phyloP scores from a whole-genome alignment of 2,113 vertebrate genomes.

The Orcinus orca region DNA sequence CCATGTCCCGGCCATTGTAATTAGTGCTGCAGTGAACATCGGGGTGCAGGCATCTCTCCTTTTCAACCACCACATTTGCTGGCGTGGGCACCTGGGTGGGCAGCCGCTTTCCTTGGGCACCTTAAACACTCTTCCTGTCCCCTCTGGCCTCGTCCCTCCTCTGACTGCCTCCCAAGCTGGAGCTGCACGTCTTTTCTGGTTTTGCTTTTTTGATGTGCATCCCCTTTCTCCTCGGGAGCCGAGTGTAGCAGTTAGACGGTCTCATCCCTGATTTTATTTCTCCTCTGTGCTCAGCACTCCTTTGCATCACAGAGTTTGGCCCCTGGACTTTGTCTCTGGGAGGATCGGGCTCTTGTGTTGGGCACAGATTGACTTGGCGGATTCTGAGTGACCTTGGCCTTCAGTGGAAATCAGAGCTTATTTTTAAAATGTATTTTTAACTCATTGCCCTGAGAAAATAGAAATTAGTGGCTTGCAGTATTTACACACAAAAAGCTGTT shows the following conservation, averaged over 20 bases:
- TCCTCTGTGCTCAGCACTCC: neutral
- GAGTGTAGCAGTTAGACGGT: neutral
- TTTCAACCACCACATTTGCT: rapidly evolving
- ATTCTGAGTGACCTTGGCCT: neutral
- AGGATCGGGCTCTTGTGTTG: neutral
- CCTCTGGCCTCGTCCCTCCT: neutral
- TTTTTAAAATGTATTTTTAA: slow-evolving; percentile 41
- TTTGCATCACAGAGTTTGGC: neutral
- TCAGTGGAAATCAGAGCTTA: neutral
- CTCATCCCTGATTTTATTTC: neutral
- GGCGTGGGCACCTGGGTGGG: neutral
- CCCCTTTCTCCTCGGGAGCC: rapidly evolving
- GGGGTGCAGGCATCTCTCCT: neutral
- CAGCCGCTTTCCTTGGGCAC: neutral
- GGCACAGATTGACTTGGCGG: neutral
- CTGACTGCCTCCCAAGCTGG: neutral
- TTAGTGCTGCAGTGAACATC: neutral
- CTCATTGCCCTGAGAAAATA: neutral
- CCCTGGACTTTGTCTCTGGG: neutral
- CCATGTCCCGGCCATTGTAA: neutral
- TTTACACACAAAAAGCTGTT: neutral
- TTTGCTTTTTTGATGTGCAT: rapidly evolving
- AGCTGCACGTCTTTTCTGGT: neutral
- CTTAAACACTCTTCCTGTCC: neutral
- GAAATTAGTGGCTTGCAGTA: neutral